phyloP scores from a whole-genome alignment of 2,113 vertebrate genomes.

The Microcebus lehilahytsara region DNA sequence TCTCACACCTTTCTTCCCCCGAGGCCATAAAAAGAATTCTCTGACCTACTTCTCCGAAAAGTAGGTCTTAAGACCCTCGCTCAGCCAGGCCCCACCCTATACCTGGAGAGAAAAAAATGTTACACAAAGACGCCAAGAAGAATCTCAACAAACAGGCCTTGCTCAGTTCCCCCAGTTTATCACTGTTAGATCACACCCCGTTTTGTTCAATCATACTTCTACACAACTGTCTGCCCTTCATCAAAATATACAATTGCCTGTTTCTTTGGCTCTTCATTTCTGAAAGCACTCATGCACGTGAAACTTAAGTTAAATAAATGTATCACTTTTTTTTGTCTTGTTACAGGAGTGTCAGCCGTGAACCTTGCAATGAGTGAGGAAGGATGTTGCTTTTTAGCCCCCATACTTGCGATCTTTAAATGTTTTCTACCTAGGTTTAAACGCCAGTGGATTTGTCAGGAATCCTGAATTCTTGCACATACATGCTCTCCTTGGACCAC shows the following conservation, averaged over 20 bases:
- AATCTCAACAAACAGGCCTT: not conserved
- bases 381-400: not conserved
- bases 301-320: not conserved
- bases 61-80: not conserved
- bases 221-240: too few species aligned
- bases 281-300: not conserved
- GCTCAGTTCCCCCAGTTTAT: not conserved
- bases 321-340: not conserved
- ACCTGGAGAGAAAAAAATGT: not conserved
- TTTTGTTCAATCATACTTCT: too few species aligned
- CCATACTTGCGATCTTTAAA: not conserved
- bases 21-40: not conserved
- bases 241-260: not conserved
- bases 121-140: not conserved
- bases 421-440: not conserved
- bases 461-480: not conserved
- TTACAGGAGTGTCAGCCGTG: too few species aligned
- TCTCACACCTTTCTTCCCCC: not conserved
- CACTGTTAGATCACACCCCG: not conserved
- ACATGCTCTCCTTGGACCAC: not conserved
- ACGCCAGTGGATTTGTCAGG: not conserved
- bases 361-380: not conserved
- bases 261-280: not conserved
- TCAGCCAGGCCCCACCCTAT: not conserved
- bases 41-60: not conserved